Evolutionary conservation across 2,888 invertebrate species (phyloP).

Genomic region (Ceraclea dissimilis): DNA sequence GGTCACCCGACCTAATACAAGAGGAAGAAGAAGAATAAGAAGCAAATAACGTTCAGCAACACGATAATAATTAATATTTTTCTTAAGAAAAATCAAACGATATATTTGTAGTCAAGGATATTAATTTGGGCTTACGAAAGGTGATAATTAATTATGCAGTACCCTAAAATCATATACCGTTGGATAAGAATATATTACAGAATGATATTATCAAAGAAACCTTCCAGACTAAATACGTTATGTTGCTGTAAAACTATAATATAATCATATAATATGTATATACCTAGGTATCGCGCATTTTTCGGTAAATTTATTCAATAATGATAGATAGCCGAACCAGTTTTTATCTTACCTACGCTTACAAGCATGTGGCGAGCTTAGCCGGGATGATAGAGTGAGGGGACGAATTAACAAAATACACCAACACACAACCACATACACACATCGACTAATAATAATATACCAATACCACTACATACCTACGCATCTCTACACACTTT

Average conservation of each 20-base stretch:
- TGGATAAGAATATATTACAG: background rate
- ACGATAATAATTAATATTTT: too few species aligned
- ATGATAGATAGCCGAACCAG: conserved; percentile 27
- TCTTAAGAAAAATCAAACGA: too few species aligned
- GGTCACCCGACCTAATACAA: too few species aligned
- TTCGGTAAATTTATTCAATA: conserved; percentile 27
- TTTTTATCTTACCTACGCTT: conserved; percentile 25
- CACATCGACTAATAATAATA: background rate
- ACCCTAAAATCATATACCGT: too few species aligned
- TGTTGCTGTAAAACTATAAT: conserved; percentile 20
- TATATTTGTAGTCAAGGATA: too few species aligned
- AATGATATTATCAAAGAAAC: background rate
- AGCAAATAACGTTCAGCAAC: too few species aligned
- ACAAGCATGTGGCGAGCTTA: conserved; percentile 24
- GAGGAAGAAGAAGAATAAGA: too few species aligned
- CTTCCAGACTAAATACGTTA: background rate
- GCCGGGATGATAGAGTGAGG: conserved; percentile 23
- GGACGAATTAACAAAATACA: conserved; percentile 21
- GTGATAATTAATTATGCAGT: too few species aligned
- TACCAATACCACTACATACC: background rate
- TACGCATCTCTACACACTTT: background rate
- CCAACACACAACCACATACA: conserved; percentile 5
- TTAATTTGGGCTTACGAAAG: too few species aligned
- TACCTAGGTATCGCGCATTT: conserved; percentile 26
- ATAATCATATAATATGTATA: too few species aligned